These are phyloP conservation scores for Sinocyclocheilus anophthalmus DNA, from an alignment of 2,113 vertebrate species.

Conservation along the genomic window DNA sequence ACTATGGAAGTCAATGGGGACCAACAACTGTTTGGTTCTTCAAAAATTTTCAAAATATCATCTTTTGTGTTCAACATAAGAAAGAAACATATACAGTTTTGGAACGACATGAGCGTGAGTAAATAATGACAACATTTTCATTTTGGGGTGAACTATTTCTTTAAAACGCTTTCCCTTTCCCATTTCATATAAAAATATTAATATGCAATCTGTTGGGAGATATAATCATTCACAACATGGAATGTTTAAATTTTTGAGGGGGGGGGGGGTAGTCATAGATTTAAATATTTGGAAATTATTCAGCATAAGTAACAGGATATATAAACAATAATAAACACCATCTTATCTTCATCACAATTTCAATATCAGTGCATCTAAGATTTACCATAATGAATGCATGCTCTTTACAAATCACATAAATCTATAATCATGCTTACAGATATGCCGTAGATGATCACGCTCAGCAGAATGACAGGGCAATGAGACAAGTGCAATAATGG, in stretches of 20 bases:
- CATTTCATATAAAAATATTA: too few species aligned
- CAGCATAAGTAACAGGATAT: not conserved
- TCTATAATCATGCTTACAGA: not conserved
- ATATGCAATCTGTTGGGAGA: not conserved
- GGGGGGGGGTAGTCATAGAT: not conserved
- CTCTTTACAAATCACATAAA: not conserved
- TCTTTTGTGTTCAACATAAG: too few species aligned
- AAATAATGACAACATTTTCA: too few species aligned
- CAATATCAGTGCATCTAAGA: not conserved
- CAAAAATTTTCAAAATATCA: too few species aligned
- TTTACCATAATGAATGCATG: not conserved
- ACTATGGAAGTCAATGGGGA: too few species aligned
- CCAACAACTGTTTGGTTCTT: too few species aligned
- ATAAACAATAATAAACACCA: not conserved
- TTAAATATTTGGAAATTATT: not conserved
- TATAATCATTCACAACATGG: not conserved
- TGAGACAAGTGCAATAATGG: conserved; percentile 8
- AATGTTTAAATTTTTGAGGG: too few species aligned
- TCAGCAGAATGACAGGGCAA: not conserved
- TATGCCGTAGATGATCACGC: not conserved
- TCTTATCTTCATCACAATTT: not conserved
- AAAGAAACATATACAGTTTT: too few species aligned
- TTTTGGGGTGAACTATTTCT: too few species aligned
- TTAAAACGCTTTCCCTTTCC: not conserved
- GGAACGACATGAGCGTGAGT: too few species aligned